Conservation (phyloP, 2,113 vertebrate species). For the Paratilapia polleni region DNA sequence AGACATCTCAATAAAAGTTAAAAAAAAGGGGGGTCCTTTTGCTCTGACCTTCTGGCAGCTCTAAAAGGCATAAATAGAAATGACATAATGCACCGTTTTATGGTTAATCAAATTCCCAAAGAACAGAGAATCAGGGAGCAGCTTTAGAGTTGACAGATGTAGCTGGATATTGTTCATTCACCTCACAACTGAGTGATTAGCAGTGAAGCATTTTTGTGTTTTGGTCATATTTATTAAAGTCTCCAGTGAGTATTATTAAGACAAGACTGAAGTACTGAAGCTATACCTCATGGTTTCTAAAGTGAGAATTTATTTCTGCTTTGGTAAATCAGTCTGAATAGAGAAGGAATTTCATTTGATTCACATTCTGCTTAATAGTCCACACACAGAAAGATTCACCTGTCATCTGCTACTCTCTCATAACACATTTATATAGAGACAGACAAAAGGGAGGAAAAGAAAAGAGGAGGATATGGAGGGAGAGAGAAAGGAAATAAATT, state of each 20-base stretch:
- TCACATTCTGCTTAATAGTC: conserved; percentile 45
- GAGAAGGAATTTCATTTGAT: conserved; percentile 48
- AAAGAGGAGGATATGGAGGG: conserved; percentile 65
- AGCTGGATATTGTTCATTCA: conserved; percentile 51
- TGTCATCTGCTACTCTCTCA: conserved; percentile 67
- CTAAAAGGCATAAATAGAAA: conserved; percentile 75
- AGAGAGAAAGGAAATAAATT: conserved; percentile 68
- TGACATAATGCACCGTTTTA: conserved; percentile 81
- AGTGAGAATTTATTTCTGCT: conserved; percentile 4
- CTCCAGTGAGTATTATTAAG: not conserved
- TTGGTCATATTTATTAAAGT: conserved; percentile 12
- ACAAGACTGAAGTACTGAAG: not conserved
- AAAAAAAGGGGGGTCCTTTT: conserved; percentile 47
- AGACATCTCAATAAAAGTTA: conserved; percentile 74
- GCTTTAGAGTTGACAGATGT: conserved; percentile 69
- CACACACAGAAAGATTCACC: conserved; percentile 59
- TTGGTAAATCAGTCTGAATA: conserved; percentile 26
- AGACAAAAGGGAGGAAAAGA: conserved; percentile 60
- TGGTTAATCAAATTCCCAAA: conserved; percentile 80
- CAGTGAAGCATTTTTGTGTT: not conserved
- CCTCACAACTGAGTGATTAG: conserved; percentile 49
- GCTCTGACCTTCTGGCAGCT: conserved; percentile 77
- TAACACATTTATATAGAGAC: conserved; percentile 64
- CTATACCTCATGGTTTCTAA: not conserved
- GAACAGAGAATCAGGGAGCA: conserved; percentile 60